Evolutionary conservation across 2,888 invertebrate genomes (phyloP), one percentile per base, ranked within the genome.

Genomic region (Allolobophora icterica): DNA sequence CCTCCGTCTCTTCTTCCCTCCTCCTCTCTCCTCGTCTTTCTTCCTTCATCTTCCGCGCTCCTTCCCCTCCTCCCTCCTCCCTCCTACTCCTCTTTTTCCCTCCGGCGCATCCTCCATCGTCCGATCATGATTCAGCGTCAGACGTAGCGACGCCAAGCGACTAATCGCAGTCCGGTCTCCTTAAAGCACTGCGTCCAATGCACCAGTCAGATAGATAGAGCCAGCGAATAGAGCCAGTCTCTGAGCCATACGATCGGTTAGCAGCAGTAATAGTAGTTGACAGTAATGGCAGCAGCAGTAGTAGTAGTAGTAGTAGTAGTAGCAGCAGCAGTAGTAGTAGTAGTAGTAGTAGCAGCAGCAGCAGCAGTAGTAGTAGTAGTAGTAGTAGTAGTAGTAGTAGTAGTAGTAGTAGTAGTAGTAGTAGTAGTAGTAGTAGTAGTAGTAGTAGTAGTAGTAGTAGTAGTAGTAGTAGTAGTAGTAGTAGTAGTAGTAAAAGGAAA

Each of bases 261-360:
- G 52, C n/a, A 42, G 52, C n/a, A n/a, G 33, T 11, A 52, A 33
- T n/a, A 33, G 71, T 58, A 17, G 6, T n/a, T n/a, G n/a, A 42
- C 15, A 45, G 52, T 52, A n/a, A 1, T 90, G 45, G 34, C 15
- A 42, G 52, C n/a, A 42, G 52, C n/a, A n/a, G 33, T 11, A 52
- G 52, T n/a, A 33, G 71, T 58, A 17, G 6, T n/a, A 83, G 71
- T 71, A 52, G n/a, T 90, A 11, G 21, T 21, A 83, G 38, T 71
- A 90, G 71, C 34, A 58, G 35, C 24, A 58, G 30, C 24, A 83
- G 38, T 83, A 90, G 30, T 90, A 90, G 38, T 90, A 71, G 71
- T 11, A 90, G 38, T 71, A 83, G 45, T 71, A 90, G 35, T 34
- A 90, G 71, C 34, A 90, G 71, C 19, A 90, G 35, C 17, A 40